Conservation (phyloP, 2,888 invertebrate species). For the Acanthosepion esculentum region DNA sequence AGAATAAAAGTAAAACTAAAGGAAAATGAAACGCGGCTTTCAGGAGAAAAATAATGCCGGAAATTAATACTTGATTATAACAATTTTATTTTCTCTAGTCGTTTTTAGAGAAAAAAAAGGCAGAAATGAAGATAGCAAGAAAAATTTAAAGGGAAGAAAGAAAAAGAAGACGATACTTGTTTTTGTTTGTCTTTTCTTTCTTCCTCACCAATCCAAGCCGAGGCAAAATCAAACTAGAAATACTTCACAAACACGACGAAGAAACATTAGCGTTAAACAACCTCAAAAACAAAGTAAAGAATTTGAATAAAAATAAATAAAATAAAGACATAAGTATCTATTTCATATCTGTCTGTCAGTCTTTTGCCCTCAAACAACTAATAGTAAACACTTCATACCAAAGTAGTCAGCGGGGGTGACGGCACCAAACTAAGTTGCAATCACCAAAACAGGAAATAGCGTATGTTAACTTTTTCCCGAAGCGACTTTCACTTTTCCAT, state of each 20-base stretch:
- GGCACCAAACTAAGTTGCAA: background rate
- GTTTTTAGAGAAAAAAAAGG: background rate
- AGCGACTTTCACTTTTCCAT: background rate
- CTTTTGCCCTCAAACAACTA: conserved; percentile 18
- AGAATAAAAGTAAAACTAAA: background rate
- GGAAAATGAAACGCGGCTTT: background rate
- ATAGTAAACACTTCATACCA: background rate
- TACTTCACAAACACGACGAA: background rate
- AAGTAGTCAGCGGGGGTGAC: background rate
- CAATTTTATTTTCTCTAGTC: conserved; percentile 11
- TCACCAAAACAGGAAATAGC: background rate
- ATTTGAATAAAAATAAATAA: background rate
- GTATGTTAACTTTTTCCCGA: background rate
- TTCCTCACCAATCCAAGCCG: background rate
- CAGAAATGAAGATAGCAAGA: background rate
- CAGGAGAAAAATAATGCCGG: background rate
- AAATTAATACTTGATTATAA: conserved; percentile 33
- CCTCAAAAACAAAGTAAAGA: background rate
- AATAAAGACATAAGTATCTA: background rate
- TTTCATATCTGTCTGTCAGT: background rate
- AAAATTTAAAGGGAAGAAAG: background rate
- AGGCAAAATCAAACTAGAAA: background rate
- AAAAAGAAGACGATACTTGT: background rate
- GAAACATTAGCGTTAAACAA: background rate
- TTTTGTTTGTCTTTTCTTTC: background rate